Evolutionary conservation across 2,888 invertebrate genomes (phyloP).

Genomic region (Sminthurinus aureus): DNA sequence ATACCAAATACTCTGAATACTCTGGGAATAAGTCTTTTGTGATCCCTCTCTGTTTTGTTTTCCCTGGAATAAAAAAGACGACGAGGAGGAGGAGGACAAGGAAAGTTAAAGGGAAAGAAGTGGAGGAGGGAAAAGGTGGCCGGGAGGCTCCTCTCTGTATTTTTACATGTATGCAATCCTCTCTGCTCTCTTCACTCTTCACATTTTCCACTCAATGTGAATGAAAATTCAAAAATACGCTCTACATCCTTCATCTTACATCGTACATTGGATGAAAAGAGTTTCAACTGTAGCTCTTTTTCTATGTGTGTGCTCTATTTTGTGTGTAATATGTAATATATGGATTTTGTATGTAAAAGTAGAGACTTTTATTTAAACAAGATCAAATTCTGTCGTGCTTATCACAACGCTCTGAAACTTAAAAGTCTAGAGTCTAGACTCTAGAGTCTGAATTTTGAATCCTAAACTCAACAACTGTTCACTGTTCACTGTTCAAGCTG

Average conservation of each 20-base stretch:
- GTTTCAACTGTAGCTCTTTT: too few species aligned
- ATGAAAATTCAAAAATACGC: too few species aligned
- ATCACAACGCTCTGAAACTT: not conserved
- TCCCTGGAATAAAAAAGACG: slow-evolving; percentile 18
- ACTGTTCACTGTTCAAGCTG: not conserved
- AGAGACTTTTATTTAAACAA: too few species aligned
- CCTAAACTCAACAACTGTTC: not conserved
- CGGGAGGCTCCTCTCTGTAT: not conserved
- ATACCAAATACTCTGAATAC: not conserved
- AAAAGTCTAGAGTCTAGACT: not conserved
- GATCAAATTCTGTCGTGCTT: too few species aligned
- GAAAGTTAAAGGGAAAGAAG: not conserved
- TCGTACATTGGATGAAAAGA: too few species aligned
- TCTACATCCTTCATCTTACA: too few species aligned
- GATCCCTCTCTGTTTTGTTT: slow-evolving; percentile 10
- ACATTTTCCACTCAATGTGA: too few species aligned
- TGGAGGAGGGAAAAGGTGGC: not conserved
- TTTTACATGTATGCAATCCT: not conserved
- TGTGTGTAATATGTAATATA: too few species aligned
- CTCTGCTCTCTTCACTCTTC: too few species aligned
- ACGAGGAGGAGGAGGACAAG: not conserved
- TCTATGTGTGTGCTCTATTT: too few species aligned
- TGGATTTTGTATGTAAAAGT: too few species aligned
- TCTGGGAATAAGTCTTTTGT: slow-evolving; percentile 30
- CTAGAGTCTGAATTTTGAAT: not conserved